These are phyloP conservation scores for Dromococcyx pavoninus DNA, from an alignment of 2,797 vertebrate species.

Conservation along the genomic window DNA sequence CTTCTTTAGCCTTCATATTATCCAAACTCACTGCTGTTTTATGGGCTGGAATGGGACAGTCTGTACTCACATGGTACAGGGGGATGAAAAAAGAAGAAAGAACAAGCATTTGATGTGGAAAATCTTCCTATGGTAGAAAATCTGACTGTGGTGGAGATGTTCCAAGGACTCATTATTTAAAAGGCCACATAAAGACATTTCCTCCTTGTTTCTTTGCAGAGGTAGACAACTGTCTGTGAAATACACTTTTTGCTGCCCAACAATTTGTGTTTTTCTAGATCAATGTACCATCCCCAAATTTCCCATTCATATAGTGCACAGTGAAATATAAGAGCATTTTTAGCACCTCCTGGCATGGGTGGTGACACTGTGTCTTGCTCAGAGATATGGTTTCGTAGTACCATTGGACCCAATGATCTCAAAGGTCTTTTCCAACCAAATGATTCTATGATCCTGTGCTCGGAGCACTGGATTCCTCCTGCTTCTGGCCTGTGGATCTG, in stretches of 20 bases:
- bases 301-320: neutral
- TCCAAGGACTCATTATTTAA: neutral
- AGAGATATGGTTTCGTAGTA: too few species aligned
- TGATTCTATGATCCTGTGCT: too few species aligned
- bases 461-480: neutral
- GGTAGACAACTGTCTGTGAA: neutral
- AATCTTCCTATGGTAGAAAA: neutral
- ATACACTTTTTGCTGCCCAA: neutral
- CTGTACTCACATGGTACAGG: neutral
- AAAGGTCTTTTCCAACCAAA: too few species aligned
- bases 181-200: neutral
- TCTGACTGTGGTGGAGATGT: neutral
- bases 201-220: neutral
- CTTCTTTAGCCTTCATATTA: neutral
- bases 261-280: neutral
- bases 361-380: too few species aligned
- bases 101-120: neutral
- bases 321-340: neutral
- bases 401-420: too few species aligned
- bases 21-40: neutral
- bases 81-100: neutral
- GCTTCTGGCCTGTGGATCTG: neutral
- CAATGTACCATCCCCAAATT: rapidly evolving
- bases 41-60: neutral
- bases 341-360: neutral